Percentiles rank a stretch among this genome's conserved stretches.
These are phyloP conservation scores for Ariopsis seemanni DNA, from an alignment of 2,113 vertebrate genomes.

Conservation along the genomic window DNA sequence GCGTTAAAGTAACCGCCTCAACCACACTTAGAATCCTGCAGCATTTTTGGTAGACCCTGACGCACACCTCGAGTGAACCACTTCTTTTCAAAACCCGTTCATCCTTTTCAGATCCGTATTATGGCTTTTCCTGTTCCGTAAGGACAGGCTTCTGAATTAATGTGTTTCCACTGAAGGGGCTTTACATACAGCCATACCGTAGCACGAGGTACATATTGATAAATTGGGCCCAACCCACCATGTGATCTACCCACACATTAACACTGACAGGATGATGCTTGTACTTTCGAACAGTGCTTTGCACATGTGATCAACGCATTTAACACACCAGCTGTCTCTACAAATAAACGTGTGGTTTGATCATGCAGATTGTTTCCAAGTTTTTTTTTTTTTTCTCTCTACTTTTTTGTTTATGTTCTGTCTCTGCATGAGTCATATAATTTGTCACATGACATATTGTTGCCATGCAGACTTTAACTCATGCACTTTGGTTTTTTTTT, in stretches of 20 bases:
- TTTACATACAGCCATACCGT: background rate
- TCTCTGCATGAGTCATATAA: constrained; percentile 62
- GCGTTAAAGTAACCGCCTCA: background rate
- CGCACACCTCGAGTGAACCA: background rate
- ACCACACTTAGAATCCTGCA: background rate
- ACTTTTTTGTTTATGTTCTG: constrained; percentile 36
- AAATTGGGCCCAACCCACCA: constrained; percentile 32
- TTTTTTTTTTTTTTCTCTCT: background rate
- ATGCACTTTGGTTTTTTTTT: constrained; percentile 46
- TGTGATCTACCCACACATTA: constrained; percentile 25
- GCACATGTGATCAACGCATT: background rate
- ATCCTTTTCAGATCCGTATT: background rate
- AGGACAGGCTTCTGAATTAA: background rate
- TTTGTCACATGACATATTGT: constrained; percentile 37
- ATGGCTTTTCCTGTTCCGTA: background rate
- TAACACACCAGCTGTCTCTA: background rate
- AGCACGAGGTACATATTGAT: background rate
- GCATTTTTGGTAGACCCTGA: background rate
- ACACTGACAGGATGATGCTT: constrained; percentile 13
- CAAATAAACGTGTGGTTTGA: constrained; percentile 17
- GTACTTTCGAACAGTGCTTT: background rate
- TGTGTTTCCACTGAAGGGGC: background rate
- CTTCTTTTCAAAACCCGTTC: background rate
- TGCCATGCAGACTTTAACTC: constrained; percentile 48
- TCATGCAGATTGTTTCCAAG: background rate